Percentiles rank a stretch among this genome's conserved stretches.
These are phyloP conservation scores for Artibeus jamaicensis DNA, from an alignment of 2,797 vertebrate species.

Conservation along the genomic window DNA sequence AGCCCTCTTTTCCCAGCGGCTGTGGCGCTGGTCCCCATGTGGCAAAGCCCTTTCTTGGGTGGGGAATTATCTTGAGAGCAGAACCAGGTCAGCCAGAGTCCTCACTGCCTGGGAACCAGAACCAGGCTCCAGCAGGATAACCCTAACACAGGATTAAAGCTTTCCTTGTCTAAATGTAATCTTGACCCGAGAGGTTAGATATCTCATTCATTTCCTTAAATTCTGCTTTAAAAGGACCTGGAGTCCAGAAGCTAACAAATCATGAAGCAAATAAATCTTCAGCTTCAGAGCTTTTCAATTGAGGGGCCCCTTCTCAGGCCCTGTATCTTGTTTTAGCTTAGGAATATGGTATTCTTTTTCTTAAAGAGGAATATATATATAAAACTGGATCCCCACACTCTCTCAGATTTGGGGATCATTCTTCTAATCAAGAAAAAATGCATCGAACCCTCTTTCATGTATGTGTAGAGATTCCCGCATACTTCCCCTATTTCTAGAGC, in stretches of 20 bases:
- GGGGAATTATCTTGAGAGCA: background rate
- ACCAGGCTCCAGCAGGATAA: background rate
- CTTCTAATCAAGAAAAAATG: conserved; percentile 17
- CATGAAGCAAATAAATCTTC: background rate
- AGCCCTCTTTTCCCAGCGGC: background rate
- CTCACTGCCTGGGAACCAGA: background rate
- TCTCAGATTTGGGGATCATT: background rate
- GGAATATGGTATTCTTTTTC: background rate
- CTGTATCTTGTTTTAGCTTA: background rate
- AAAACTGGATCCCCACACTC: background rate
- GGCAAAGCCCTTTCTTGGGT: background rate
- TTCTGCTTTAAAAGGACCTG: background rate
- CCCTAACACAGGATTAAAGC: background rate
- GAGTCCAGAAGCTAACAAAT: background rate
- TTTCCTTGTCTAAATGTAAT: background rate
- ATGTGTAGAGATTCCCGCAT: background rate
- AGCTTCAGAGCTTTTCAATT: background rate
- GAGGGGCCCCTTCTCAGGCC: background rate
- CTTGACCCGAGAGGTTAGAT: background rate
- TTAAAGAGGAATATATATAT: background rate
- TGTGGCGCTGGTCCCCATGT: accelerated
- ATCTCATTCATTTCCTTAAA: background rate
- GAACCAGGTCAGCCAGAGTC: background rate
- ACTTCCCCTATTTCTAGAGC: background rate
- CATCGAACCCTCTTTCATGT: background rate